Evolutionary conservation across 2,888 invertebrate genomes (phyloP), one percentile per base, ranked within the genome.

Genomic region (Pseudolycoriella hygida): DNA sequence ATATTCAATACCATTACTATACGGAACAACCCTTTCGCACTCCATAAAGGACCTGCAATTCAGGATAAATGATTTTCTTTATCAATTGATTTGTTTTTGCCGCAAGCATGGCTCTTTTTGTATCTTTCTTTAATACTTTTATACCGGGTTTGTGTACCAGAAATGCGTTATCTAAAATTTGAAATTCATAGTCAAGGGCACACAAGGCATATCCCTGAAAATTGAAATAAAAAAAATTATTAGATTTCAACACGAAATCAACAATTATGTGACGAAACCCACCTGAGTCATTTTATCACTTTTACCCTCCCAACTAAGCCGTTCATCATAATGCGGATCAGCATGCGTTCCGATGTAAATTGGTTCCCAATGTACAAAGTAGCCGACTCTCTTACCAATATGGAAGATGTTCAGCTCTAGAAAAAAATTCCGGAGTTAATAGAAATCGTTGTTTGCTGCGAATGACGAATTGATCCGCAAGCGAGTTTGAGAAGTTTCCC

Each of bases 221-320:
- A 17, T 3, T 18, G 19, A 19, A 18, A n/a, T n/a, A n/a, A n/a
- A 8, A 25, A 25, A 25, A 6, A 8, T 4, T 11, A 6, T 38
- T 18, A 60, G 8, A 8, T 25, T 25, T 25, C 8, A 8, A 8
- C 8, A 8, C 25, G 25, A 14, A 39, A 39, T 10, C n/a, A 17
- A n/a, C n/a, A 34, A 14, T 14, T 8, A 38, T 15, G 47, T 44
- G 38, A 18, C 15, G 5, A 47, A 38, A 42, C 52, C 60, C 61
- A 89, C 90, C 80, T 92, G 92, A 48, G 89, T 86, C 90, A 92
- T 92, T 69, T 92, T 92, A 66, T 93, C 92, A 64, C 86, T 83
- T 66, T 87, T 87, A 39, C 92, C 92, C 60, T 93, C 90, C 90
- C 92, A 92, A 60, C 86, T 87, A 49, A 92, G 75, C 57, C 90